Evolutionary conservation across 2,888 invertebrate genomes (phyloP), one percentile per base, ranked within the genome.

Genomic region (Nebria salina): DNA sequence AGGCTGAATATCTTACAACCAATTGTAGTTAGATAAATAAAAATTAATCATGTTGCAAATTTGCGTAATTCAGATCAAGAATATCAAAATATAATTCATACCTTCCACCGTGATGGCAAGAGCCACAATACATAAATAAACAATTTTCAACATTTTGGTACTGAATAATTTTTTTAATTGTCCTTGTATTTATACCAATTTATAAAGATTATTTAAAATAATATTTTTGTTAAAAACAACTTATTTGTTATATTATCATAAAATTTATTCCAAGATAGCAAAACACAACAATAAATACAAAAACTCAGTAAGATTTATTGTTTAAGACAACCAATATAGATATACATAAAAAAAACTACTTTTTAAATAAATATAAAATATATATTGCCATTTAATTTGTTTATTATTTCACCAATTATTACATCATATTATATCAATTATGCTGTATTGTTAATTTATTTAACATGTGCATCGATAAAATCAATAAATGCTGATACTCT

Each of bases 401-500:
- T 54, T 54, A 54, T 54, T 54, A 26, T 72, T 43, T 68, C 68
- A 68, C 2, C 8, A 68, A 68, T 68, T n/a, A 15, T n/a, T 25
- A 68, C 68, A 68, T n/a, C 6, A 8, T 68, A 68, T 25, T 68
- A 6, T 5, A 68, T 68, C 7, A 2, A 68, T 68, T n/a, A 2
- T 15, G 15, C 13, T n/a, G 13, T 9, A 68, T 11, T 68, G 8
- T 34, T 42, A 2, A 13, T 87, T 25, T 81, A 73, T 25, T 77
- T 72, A 13, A 82, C 64, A 20, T 81, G 74, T 54, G 3, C 6
- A 20, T 83, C 83, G 41, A 91, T 90, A 84, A 91, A 92, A 83
- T 90, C 89, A 72, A 90, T 85, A 83, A 90, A 91, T 25, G 87
- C 86, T 4, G 90, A 88, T 0, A 91, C 90, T 83, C 90, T 90